Percentiles rank a stretch among this genome's conserved stretches.
Conservation (phyloP, 2,888 invertebrate species). For the Gisinianus flammeolus region DNA sequence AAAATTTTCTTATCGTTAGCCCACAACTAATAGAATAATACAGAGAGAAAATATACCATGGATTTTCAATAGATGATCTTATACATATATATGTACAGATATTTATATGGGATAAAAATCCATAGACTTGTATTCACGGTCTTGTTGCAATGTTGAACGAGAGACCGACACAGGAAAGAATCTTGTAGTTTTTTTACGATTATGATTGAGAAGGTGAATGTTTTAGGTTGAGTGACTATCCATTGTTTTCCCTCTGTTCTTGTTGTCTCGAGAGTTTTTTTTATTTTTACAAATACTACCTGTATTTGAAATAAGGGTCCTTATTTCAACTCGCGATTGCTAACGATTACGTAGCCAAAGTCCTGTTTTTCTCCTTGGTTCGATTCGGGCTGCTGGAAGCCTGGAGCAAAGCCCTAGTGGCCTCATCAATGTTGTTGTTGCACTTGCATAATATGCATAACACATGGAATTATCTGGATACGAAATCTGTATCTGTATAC, state of each 20-base stretch:
- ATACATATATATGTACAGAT: not conserved
- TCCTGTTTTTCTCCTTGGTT: not conserved
- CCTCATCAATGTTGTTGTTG: too few relatives aligned
- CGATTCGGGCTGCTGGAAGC: not conserved
- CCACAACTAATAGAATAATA: too few relatives aligned
- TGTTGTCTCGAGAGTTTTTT: not conserved
- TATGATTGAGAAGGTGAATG: constrained; percentile 26
- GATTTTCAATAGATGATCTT: not conserved
- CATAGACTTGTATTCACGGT: not conserved
- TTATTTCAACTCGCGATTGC: not conserved
- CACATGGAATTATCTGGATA: too few relatives aligned
- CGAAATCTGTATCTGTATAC: too few relatives aligned
- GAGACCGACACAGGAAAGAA: not conserved
- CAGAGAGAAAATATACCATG: not conserved
- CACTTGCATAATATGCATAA: too few relatives aligned
- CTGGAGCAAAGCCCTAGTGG: not conserved
- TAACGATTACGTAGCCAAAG: not conserved
- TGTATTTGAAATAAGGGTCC: not conserved
- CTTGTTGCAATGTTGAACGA: not conserved
- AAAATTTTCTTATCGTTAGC: too few relatives aligned
- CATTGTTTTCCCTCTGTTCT: not conserved
- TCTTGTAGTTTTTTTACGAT: constrained; percentile 1
- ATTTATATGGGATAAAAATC: not conserved
- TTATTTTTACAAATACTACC: not conserved
- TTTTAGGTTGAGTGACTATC: constrained; percentile 5